Base-by-base conservation (phyloP, 1,140 invertebrate genomes). In the Drosophila repletoides region DNA sequence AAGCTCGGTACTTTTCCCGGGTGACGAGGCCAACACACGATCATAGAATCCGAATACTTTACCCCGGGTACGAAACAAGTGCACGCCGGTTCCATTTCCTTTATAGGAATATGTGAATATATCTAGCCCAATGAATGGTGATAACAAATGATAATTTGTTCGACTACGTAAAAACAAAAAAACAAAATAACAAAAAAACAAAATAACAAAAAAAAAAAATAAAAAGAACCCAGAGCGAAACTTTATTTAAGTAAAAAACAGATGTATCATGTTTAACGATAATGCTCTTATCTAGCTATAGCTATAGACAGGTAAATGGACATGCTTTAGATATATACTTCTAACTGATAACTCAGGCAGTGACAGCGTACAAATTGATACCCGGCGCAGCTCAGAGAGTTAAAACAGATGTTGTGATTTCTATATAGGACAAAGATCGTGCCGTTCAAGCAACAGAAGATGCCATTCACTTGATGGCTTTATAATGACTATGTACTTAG, bases 181-280 rank as follows among this genome's bases (percentile, higher is more conserved):
- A 29, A 7, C n/a, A 6, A 34, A 6, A 6, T 5, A 53, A 43
- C 29, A 10, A 19, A 29, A 46, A 56, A 36, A 45, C 51, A 7
- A 17, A 29, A 14, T 55, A 22, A 46, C 21, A 51, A 46, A 63
- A 55, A 60, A 29, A 9, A 33, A n/a, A n/a, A n/a, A n/a, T n/a
- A n/a, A n/a, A n/a, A n/a, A n/a, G n/a, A n/a, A n/a, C n/a, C n/a
- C n/a, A n/a, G n/a, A n/a, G n/a, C n/a, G n/a, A n/a, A n/a, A 67
- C 10, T 60, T 19, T 28, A 71, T 40, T 21, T 55, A 33, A 33
- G 28, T 52, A 69, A 33, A 48, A 75, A 77, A 75, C 70, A 79
- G 76, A 83, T 86, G 66, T 86, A 75, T 84, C 79, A 75, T 79
- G 48, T 75, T 79, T 40, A 60, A 34, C 28, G 69, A 84, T 77